Evolutionary conservation across 2,113 vertebrate genomes (phyloP), one percentile per base, ranked within the genome.

Genomic region (Pseudopodoces humilis): DNA sequence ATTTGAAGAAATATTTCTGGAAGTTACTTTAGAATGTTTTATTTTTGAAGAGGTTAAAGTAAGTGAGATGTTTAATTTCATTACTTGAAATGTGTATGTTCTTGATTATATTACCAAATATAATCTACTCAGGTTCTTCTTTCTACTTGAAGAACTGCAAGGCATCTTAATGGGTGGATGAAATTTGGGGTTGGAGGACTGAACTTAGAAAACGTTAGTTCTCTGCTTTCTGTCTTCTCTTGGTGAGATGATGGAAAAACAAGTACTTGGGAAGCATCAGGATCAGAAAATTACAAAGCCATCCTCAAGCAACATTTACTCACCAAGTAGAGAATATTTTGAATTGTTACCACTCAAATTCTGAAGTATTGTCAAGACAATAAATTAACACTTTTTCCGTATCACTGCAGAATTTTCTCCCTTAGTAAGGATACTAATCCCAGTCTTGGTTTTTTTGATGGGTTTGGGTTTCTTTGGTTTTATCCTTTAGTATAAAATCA

Each of bases 361-460:
- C 11, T 49, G n/a, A 83, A 83, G 10, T 30, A 70, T 50, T 65
- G 2, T 43, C 0, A 0, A 82, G 33, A 59, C 4, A 63, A 76
- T 21, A 75, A 68, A 35, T 37, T 7, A 41, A 10, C 7, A 35
- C 1, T 5, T 24, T 47, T 78, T 94, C 71, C 6, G 33, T 71
- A 88, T 30, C 1, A 1, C 35, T 63, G n/a, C 7, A 49, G 22
- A 69, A 46, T 69, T 83, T 64, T 68, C 17, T 83, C 27, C 70
- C 13, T 23, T 56, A 16, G n/a, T 28, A 69, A 58, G 18, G 39
- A 65, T 47, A 44, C 6, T 53, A n/a, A 52, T 46, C 6, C 20
- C n/a, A 44, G 3, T n/a, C 15, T 59, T 67, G 17, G 0, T 17
- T 43, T 83, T 83, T 69, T 67, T 53, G 13, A 60, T 53, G 4